Percentiles rank a stretch among this genome's conserved stretches.
phyloP scores from a whole-genome alignment of 2,888 invertebrate species.

The Danaus chrysippus region DNA sequence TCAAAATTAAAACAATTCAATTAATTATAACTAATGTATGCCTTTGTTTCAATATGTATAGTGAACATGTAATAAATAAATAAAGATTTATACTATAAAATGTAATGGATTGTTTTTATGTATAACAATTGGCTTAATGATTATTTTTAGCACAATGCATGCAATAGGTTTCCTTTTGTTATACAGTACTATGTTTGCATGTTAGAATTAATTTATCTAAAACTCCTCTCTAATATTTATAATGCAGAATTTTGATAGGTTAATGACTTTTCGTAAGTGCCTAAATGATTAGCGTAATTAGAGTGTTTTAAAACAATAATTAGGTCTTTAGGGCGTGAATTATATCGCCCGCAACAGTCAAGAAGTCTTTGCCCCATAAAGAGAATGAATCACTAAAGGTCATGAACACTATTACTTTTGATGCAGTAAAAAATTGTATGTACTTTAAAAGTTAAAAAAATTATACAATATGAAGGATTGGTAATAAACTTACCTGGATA shows the following conservation, averaged over 20 bases:
- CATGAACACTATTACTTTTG: constrained; percentile 47
- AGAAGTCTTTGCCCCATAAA: constrained; percentile 62
- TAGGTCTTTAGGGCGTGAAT: constrained; percentile 34
- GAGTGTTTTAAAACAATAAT: constrained; percentile 34
- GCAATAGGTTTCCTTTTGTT: not conserved
- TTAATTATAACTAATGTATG: no score
- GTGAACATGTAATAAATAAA: no score
- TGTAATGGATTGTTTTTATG: no score
- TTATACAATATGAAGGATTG: constrained; percentile 15
- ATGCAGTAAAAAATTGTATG: constrained; percentile 20
- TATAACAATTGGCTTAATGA: no score
- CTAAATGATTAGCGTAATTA: constrained; percentile 48
- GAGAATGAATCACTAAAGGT: constrained; percentile 62
- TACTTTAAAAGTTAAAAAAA: constrained; percentile 11
- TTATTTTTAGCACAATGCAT: no score
- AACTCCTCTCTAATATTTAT: not conserved
- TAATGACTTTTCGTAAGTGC: constrained; percentile 39
- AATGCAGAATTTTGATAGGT: constrained; percentile 18
- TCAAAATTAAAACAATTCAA: no score
- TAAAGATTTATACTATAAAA: no score
- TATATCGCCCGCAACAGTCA: constrained; percentile 46
- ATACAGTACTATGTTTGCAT: not conserved
- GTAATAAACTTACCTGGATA: constrained; percentile 54
- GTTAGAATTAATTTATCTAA: not conserved
- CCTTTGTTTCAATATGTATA: no score